Evolutionary conservation across 2,888 invertebrate genomes (phyloP).

Genomic region (Drosophila incognita): DNA sequence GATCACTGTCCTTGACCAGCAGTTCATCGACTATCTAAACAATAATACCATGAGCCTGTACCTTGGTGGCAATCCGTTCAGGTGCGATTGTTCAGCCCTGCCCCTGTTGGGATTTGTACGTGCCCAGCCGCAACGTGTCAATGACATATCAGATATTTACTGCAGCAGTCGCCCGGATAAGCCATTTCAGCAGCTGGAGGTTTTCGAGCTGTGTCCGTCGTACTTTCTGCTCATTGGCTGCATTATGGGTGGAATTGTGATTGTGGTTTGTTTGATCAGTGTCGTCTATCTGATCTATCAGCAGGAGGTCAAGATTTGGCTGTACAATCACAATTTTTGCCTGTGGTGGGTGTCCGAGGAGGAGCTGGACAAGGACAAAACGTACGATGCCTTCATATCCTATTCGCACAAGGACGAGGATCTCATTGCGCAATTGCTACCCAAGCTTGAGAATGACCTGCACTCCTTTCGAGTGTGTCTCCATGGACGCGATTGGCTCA

Average conservation of each 20-base stretch:
- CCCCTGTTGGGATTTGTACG: conserved; percentile 87
- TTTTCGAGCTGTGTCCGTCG: conserved; percentile 85
- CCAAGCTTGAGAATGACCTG: conserved; percentile 88
- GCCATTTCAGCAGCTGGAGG: conserved; percentile 66
- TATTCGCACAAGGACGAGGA: conserved; percentile 91
- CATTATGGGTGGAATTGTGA: conserved; percentile 85
- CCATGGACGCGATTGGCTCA: conserved; percentile 90
- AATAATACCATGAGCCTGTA: conserved; percentile 86
- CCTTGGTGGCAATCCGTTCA: conserved; percentile 88
- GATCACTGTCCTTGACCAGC: conserved; percentile 85
- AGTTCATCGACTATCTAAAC: conserved; percentile 83
- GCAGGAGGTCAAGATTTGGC: conserved; percentile 88
- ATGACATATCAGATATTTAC: conserved; percentile 65
- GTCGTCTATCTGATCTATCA: conserved; percentile 86
- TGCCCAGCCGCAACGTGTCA: conserved; percentile 77
- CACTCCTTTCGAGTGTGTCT: conserved; percentile 89
- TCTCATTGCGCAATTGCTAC: conserved; percentile 88
- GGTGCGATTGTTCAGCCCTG: conserved; percentile 88
- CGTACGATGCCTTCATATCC: conserved; percentile 92
- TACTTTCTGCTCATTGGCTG: conserved; percentile 82
- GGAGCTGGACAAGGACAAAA: conserved; percentile 87
- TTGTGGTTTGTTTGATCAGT: conserved; percentile 81
- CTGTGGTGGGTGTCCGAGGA: conserved; percentile 88
- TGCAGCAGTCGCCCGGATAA: conserved; percentile 56
- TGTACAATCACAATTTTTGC: conserved; percentile 87